These are phyloP conservation scores for Bagarius yarrelli DNA, from an alignment of 2,113 vertebrate genomes.

Conservation along the genomic window DNA sequence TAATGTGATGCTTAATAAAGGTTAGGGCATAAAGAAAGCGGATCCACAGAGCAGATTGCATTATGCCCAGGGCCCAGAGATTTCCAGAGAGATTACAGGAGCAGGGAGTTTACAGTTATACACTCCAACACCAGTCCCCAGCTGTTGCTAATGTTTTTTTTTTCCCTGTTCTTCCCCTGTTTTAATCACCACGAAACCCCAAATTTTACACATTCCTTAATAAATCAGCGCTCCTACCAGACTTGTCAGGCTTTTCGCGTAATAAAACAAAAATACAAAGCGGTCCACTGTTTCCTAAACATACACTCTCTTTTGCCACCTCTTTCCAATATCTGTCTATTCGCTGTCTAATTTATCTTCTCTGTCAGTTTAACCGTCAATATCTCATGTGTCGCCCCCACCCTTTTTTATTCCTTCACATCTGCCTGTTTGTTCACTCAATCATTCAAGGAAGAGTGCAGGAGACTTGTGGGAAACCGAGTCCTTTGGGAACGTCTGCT, in stretches of 20 bases:
- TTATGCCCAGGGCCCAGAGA: conserved; percentile 26
- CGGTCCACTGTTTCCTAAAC: conserved; percentile 3
- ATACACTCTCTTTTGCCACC: neutral
- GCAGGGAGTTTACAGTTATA: conserved; percentile 35
- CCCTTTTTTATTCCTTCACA: conserved; percentile 13
- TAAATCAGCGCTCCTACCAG: conserved; percentile 46
- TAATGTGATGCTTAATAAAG: conserved; percentile 47
- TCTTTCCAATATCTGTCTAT: conserved; percentile 5
- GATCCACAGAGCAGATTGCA: conserved; percentile 28
- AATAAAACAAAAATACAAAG: conserved; percentile 40
- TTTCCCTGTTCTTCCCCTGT: conserved; percentile 8
- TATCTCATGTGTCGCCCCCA: neutral
- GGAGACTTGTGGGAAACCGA: conserved; percentile 55
- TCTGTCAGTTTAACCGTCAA: conserved; percentile 15
- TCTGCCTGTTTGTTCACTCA: conserved; percentile 47
- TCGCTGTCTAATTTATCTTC: conserved; percentile 4
- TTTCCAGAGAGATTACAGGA: conserved; percentile 29
- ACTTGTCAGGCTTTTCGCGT: conserved; percentile 52
- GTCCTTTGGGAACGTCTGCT: conserved; percentile 50
- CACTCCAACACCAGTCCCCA: conserved; percentile 22
- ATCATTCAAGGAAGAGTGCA: conserved; percentile 45
- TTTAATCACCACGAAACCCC: conserved; percentile 28
- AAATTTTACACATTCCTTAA: conserved; percentile 38
- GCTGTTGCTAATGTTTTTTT: conserved; percentile 35
- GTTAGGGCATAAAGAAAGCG: conserved; percentile 21